Evolutionary conservation across 2,888 invertebrate species (phyloP), one percentile per base, ranked within the genome.

Genomic region (Chydorus sphaericus): DNA sequence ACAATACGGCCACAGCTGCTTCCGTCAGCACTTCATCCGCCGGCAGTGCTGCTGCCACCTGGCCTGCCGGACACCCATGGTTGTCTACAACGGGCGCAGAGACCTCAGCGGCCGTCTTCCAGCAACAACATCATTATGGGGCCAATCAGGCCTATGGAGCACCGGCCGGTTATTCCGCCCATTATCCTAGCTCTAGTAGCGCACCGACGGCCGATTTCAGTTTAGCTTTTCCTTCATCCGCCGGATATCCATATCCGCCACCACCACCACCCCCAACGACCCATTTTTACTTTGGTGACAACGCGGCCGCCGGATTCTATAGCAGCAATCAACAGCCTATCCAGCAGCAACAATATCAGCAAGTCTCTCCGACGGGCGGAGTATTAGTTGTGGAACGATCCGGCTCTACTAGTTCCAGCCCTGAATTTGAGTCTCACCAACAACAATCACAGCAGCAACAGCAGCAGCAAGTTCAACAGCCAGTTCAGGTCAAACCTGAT

Each of bases 331-430:
- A 53, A 26, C 38, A 38, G 26, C 4, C 36, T 33, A 20, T 37
- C 26, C 54, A 54, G 26, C 44, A 54, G 23, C 54, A 54, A 29
- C 54, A 54, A 18, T 39, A 54, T 29, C 54, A 54, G 39, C 54
- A 38, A 54, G 18, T 54, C 29, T 54, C 44, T 4, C 54, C 54
- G n/a, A n/a, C n/a, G n/a, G n/a, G n/a, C n/a, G n/a, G n/a, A n/a
- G n/a, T n/a, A 54, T 37, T 50, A 3, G 31, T 30, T 10, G 31
- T 30, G 1, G 50, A 50, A 18, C 16, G 50, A 14, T 50, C 50
- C n/a, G 50, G 29, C 2, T 50, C 50, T 8, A 31, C 50, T 20
- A 50, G 50, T 30, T 50, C 50, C 30, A 50, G 50, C 23, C 50
- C 29, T 28, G 29, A 4, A 50, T 44, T 44, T 5, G 44, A 44